Conservation (phyloP, 2,797 vertebrate genomes). For the Phaenicophaeus curvirostris region DNA sequence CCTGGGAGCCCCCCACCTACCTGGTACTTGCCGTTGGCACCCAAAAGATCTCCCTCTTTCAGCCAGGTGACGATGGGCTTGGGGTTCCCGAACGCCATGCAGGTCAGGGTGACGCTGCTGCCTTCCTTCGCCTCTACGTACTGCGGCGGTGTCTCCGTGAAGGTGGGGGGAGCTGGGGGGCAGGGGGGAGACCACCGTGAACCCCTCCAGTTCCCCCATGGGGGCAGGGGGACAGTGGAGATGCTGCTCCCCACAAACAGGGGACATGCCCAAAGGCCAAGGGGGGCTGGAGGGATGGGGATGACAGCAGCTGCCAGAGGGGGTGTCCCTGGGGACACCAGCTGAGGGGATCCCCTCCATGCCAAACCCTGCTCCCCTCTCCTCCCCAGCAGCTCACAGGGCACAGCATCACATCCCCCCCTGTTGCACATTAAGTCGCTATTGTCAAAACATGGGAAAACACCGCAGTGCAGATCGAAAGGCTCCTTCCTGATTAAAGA, state of each 20-base stretch:
- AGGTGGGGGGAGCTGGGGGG: conserved; percentile 92
- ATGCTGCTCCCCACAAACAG: not conserved
- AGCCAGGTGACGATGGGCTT: conserved; percentile 98
- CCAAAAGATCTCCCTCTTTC: conserved; percentile 90
- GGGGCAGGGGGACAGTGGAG: not conserved
- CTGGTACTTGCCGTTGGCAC: conserved; percentile 89
- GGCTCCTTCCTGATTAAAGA: conserved; percentile 56
- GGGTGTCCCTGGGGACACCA: not conserved
- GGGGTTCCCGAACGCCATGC: conserved; percentile 97
- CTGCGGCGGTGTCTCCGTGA: conserved; percentile 94
- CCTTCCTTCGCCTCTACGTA: conserved; percentile 98
- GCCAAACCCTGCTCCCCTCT: accelerated
- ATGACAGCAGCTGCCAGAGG: not conserved
- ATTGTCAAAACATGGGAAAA: conserved; percentile 58
- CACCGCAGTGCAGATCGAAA: conserved; percentile 64
- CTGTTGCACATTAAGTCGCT: not conserved
- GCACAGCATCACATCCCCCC: not conserved
- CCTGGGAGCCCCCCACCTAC: conserved; percentile 70
- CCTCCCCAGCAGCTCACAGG: not conserved
- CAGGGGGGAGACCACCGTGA: not conserved
- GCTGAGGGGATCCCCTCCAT: accelerated
- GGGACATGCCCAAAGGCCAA: not conserved
- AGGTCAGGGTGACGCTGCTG: conserved; percentile 90
- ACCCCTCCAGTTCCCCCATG: accelerated
- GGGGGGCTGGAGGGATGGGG: accelerated